Conservation (phyloP, 2,888 invertebrate species). For the Sicus ferrugineus region DNA sequence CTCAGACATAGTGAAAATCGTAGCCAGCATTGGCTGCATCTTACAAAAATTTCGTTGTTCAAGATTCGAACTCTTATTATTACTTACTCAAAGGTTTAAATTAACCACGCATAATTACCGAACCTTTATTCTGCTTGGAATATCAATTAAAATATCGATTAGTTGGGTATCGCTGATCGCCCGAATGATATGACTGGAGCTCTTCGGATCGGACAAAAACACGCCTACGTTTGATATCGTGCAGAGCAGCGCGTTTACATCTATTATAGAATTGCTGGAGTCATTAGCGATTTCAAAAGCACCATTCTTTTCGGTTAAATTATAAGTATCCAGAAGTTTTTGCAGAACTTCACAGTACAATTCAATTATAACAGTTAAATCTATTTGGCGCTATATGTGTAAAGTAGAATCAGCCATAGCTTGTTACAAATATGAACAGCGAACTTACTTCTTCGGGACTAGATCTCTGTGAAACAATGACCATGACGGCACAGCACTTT, state of each 20-base stretch:
- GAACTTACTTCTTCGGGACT: constrained; percentile 67
- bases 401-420: constrained; percentile 24
- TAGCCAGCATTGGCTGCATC: no score
- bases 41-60: background rate
- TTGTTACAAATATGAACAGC: background rate
- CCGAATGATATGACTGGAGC: constrained; percentile 53
- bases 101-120: no score
- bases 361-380: constrained; percentile 65
- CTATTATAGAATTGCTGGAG: constrained; percentile 49
- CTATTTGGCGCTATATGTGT: constrained; percentile 67
- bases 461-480: constrained; percentile 68
- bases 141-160: constrained; percentile 59
- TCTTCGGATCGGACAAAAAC: constrained; percentile 53
- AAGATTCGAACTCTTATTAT: background rate
- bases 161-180: constrained; percentile 63
- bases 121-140: constrained; percentile 61
- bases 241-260: constrained; percentile 58
- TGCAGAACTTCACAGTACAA: constrained; percentile 63
- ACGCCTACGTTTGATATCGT: constrained; percentile 60
- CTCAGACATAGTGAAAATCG: background rate
- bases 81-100: no score
- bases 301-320: constrained; percentile 52
- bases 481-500: constrained; percentile 68
- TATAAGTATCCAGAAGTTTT: constrained; percentile 56
- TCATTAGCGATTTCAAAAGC: constrained; percentile 58